Evolutionary conservation across 2,888 invertebrate species (phyloP).

Genomic region (Toxonevra muliebris): DNA sequence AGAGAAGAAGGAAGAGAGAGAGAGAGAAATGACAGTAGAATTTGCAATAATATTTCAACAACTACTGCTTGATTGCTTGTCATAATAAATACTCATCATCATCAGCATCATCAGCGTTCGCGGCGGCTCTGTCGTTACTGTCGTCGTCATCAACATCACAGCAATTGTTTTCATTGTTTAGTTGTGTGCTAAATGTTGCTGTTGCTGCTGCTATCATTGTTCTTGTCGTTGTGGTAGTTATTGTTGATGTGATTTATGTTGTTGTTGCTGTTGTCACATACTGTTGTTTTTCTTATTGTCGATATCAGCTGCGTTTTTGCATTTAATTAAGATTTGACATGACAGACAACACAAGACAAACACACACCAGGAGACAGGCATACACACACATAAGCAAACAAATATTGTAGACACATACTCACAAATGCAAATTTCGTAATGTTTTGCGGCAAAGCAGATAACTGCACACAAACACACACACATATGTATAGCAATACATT

Average conservation of each 20-base stretch:
- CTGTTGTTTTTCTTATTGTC: constrained; percentile 20
- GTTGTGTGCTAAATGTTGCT: constrained; percentile 5
- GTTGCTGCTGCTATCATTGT: constrained; percentile 17
- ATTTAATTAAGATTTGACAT: constrained; percentile 34
- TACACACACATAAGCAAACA: not conserved
- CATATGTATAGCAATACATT: too few species aligned
- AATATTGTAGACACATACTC: too few species aligned
- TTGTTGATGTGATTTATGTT: constrained; percentile 3
- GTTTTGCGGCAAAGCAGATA: not conserved
- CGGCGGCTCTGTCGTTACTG: not conserved
- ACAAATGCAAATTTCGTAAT: too few species aligned
- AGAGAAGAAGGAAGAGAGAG: too few species aligned
- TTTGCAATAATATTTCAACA: constrained; percentile 25
- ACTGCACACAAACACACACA: not conserved
- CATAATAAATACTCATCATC: constrained; percentile 37
- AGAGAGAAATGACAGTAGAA: too few species aligned
- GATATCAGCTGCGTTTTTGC: constrained; percentile 32
- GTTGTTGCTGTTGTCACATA: constrained; percentile 14
- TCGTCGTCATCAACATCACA: not conserved
- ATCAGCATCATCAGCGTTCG: constrained; percentile 8
- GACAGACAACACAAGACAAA: constrained; percentile 3
- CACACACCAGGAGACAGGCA: not conserved
- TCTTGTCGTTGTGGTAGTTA: not conserved
- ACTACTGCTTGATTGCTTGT: constrained; percentile 40
- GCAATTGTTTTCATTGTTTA: constrained; percentile 15